Base-by-base conservation (phyloP, 2,113 vertebrate species). In the Neolamprologus variostigma region DNA sequence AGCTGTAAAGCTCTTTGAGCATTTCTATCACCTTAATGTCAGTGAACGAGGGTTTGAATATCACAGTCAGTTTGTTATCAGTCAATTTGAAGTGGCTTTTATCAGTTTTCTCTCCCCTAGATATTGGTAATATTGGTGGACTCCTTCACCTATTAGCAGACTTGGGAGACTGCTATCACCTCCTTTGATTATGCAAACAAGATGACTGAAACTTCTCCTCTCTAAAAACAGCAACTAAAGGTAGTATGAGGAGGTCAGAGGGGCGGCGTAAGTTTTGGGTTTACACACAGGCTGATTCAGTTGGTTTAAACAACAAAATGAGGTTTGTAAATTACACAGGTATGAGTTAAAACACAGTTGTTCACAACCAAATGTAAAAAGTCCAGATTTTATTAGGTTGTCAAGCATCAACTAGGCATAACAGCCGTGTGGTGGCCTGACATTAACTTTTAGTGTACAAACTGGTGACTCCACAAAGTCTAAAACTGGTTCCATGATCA, bases 21-120 rank as follows among this genome's bases (percentile, higher is more conserved):
- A 68, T 68, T 26, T 73, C 45, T 9, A 21, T 45, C 37, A 23
- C 3, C 37, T 45, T 45, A 26, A 45, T 17, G 37, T 73, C 21
- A 45, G 4, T 45, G 13, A 73, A 26, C 0, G 2, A 45, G 21
- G 8, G 0, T 26, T 73, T 73, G 8, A 71, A 26, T 73, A 10
- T 0, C 13, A 31, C 23, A 9, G 12, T 23, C 7, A 71, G 66
- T 23, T 37, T 42, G 35, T 71, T 23, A 71, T 71, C 35, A 23
- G 12, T 42, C 12, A 71, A 12, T 68, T 5, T 68, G 33, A 68
- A 37, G 33, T 3, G 63, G 63, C 33, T 68, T 68, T 37, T 68
- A 68, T 68, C 61, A 40, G 33, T 68, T 4, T 45, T 73, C 37
- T 9, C 66, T 73, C 5, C 2, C 21, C 4, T 45, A 23, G 0